These are phyloP conservation scores for Drosophila rufa DNA, from an alignment of 1,140 invertebrate species.

Conservation along the genomic window DNA sequence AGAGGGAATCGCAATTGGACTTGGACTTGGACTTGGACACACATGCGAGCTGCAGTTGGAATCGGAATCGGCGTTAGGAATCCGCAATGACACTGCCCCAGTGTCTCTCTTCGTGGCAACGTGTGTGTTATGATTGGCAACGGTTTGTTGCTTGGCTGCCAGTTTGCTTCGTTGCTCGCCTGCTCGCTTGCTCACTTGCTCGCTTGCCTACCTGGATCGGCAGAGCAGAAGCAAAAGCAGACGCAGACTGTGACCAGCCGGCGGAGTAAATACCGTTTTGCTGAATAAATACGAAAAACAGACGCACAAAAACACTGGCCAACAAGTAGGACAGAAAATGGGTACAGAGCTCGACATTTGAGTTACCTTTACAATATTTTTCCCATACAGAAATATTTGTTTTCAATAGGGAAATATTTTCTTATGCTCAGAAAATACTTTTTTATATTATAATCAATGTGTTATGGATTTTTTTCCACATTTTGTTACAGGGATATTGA, in stretches of 20 bases:
- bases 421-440: no score
- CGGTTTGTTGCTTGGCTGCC: conserved; percentile 46
- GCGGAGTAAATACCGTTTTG: conserved; percentile 73
- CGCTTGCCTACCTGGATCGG: conserved; percentile 25
- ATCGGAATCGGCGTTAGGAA: conserved; percentile 32
- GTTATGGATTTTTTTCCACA: no score
- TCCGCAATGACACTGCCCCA: conserved; percentile 47
- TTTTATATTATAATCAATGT: no score
- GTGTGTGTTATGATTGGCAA: conserved; percentile 81
- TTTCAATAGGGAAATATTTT: no score
- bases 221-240: conserved; percentile 13
- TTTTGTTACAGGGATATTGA: no score
- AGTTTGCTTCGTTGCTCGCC: conserved; percentile 12
- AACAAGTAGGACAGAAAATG: conserved; percentile 6
- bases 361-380: not conserved
- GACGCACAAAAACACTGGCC: conserved; percentile 36
- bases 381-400: no score
- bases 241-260: conserved; percentile 52
- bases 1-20: conserved; percentile 39
- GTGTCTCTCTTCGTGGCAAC: conserved; percentile 45
- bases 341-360: not conserved
- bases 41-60: not conserved
- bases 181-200: conserved; percentile 7
- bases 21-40: conserved; percentile 6
- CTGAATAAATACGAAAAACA: conserved; percentile 74